A percentile compares a stretch with the other conserved stretches of the same genome.
These are phyloP conservation scores for Falco peregrinus DNA, from an alignment of 2,797 vertebrate genomes.

Conservation along the genomic window DNA sequence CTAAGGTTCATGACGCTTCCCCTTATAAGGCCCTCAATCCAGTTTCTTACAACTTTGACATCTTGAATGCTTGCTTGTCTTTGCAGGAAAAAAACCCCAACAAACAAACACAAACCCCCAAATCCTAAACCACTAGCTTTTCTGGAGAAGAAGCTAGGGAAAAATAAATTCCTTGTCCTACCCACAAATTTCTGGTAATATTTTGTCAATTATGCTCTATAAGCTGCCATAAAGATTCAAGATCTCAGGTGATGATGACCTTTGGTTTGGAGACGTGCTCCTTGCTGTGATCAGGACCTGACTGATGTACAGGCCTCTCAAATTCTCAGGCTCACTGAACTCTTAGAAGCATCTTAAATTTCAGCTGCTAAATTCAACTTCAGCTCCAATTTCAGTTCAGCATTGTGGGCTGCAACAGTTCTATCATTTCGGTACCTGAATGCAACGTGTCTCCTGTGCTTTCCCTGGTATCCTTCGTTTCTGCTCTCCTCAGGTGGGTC, in stretches of 20 bases:
- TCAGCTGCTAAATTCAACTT: neutral
- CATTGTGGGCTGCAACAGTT: neutral
- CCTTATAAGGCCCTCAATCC: neutral
- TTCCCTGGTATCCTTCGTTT: neutral
- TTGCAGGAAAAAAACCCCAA: neutral
- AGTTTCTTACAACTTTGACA: neutral
- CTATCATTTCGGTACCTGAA: neutral
- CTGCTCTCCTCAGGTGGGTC: neutral
- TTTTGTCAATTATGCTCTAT: neutral
- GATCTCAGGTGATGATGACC: neutral
- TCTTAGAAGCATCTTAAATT: neutral
- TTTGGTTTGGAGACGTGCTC: neutral
- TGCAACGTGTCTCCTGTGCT: neutral
- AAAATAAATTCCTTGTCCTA: neutral
- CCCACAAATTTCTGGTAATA: neutral
- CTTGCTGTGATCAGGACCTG: neutral
- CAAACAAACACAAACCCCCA: rapidly evolving
- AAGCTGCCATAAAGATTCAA: neutral
- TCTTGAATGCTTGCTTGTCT: neutral
- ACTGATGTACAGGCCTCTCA: neutral
- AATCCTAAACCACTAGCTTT: neutral
- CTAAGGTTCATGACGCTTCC: neutral
- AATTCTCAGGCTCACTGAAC: neutral
- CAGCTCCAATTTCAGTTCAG: neutral
- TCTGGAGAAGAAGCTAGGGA: neutral